phyloP scores from a whole-genome alignment of 2,797 vertebrate genomes.

The Helostoma temminkii region DNA sequence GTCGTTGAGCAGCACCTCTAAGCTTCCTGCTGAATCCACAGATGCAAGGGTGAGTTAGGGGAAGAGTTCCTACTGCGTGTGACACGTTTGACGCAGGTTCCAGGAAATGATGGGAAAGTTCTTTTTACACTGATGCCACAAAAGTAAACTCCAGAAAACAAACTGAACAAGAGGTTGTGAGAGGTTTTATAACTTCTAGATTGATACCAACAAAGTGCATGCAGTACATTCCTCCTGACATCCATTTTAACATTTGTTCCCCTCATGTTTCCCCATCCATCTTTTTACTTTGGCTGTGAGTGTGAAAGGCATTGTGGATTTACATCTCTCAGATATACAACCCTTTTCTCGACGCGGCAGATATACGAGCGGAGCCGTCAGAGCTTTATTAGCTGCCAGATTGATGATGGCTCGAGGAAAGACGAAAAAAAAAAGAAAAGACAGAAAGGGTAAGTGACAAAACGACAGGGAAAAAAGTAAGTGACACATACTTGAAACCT shows the following conservation, averaged over 20 bases:
- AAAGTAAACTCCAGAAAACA: neutral
- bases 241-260: constrained; percentile 32
- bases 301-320: constrained; percentile 29
- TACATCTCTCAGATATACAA: constrained; percentile 44
- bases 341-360: constrained; percentile 3
- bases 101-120: too few relatives aligned
- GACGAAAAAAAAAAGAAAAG: neutral
- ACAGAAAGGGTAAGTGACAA: neutral
- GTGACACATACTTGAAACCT: constrained; percentile 82
- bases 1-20: too few relatives aligned
- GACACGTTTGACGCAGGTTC: too few relatives aligned
- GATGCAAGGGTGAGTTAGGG: neutral
- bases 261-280: constrained; percentile 22
- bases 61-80: neutral
- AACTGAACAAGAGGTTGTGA: neutral
- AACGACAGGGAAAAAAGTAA: constrained; percentile 7
- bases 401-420: constrained; percentile 18
- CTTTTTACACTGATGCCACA: too few relatives aligned
- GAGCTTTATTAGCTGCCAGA: constrained; percentile 26
- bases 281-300: constrained; percentile 20
- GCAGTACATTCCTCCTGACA: constrained; percentile 4
- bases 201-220: constrained; percentile 16
- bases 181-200: constrained; percentile 4
- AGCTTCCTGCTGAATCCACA: neutral
- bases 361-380: constrained; percentile 25